Evolutionary conservation across 2,113 vertebrate genomes (phyloP).

Genomic region (Solea senegalensis): DNA sequence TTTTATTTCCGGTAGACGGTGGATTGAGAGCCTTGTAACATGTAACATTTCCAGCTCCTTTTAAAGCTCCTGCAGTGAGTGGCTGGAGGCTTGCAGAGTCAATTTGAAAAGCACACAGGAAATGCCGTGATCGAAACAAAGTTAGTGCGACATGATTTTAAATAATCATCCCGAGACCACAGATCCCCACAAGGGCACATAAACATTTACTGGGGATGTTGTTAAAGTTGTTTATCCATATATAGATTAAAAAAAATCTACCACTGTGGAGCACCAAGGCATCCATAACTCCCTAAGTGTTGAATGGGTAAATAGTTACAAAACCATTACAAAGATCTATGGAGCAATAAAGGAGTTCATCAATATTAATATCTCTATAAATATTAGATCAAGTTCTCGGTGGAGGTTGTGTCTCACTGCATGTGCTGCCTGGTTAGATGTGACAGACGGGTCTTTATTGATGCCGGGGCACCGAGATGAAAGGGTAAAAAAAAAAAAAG

Average conservation of each 20-base stretch:
- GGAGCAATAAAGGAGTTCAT: slow-evolving; percentile 58
- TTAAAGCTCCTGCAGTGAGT: slow-evolving; percentile 20
- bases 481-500: background rate
- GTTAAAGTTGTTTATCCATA: slow-evolving; percentile 36
- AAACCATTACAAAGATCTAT: slow-evolving; percentile 46
- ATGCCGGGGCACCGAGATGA: slow-evolving; percentile 20
- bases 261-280: slow-evolving; percentile 1
- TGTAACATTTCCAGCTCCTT: slow-evolving; percentile 32
- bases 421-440: slow-evolving; percentile 15
- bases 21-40: slow-evolving; percentile 26
- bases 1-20: slow-evolving; percentile 11
- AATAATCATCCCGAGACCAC: background rate
- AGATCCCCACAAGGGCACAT: background rate
- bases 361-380: slow-evolving; percentile 68
- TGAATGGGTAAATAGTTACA: slow-evolving; percentile 45
- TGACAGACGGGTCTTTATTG: slow-evolving; percentile 46
- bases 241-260: slow-evolving; percentile 34
- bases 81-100: background rate
- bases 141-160: background rate
- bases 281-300: slow-evolving; percentile 29
- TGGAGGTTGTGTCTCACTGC: slow-evolving; percentile 40
- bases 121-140: slow-evolving; percentile 3
- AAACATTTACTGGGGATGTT: slow-evolving; percentile 9
- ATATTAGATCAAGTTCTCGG: slow-evolving; percentile 57
- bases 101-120: background rate